These are phyloP conservation scores for Rousettus madagascariensis DNA, from an alignment of 2,797 vertebrate species.

Conservation along the genomic window DNA sequence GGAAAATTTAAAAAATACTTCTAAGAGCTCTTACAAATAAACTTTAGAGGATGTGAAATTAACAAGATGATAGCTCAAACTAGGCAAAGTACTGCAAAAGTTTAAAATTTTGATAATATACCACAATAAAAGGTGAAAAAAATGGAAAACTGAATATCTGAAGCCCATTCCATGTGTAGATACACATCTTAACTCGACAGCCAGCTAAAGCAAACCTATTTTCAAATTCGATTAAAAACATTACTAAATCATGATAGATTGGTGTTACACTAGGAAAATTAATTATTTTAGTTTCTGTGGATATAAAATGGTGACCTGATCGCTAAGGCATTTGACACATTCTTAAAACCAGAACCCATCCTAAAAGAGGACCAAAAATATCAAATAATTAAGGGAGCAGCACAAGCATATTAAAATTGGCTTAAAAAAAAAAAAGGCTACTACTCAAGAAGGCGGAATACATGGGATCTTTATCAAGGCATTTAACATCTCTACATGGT, in stretches of 20 bases:
- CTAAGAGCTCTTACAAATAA: background rate
- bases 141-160: background rate
- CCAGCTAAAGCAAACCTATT: background rate
- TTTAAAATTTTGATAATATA: slow-evolving; percentile 26
- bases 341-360: background rate
- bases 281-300: background rate
- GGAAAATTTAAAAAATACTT: background rate
- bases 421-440: background rate
- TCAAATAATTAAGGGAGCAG: slow-evolving; percentile 30
- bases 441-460: background rate
- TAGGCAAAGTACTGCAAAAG: background rate
- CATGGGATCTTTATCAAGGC: background rate
- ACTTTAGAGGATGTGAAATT: slow-evolving; percentile 34
- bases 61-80: background rate
- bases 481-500: background rate
- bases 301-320: background rate
- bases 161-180: background rate
- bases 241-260: background rate
- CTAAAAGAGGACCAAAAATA: background rate
- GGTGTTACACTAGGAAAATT: background rate
- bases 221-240: slow-evolving; percentile 24
- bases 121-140: background rate
- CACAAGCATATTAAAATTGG: background rate
- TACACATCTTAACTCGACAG: background rate
- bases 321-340: background rate